Evolutionary conservation across 2,888 invertebrate genomes (phyloP), one percentile per base, ranked within the genome.

Genomic region (Metopia argyrocephala): DNA sequence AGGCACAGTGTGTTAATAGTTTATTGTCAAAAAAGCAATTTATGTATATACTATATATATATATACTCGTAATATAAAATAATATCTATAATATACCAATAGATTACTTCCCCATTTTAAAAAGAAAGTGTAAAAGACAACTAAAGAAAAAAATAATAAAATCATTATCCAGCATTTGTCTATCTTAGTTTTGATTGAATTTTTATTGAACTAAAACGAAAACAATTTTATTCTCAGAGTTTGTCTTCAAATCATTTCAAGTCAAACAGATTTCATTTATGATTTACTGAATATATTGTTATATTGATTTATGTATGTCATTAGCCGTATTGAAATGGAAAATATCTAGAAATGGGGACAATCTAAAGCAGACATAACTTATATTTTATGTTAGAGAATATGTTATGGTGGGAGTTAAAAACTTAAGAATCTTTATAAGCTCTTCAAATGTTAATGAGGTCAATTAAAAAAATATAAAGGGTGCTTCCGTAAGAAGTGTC

Each of bases 1-100:
- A 62, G 45, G 73, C 73, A 76, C 68, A 64, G 73, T 68, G 76
- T 68, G 56, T 46, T 75, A 73, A 69, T 62, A 68, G 48, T 56
- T 76, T 69, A 54, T 27, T 56, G 56, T 6, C 62, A 69, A 68
- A 62, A 65, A 71, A n/a, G n/a, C n/a, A n/a, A n/a, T n/a, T n/a
- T n/a, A n/a, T n/a, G n/a, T n/a, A n/a, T n/a, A n/a, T n/a, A n/a
- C n/a, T n/a, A n/a, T n/a, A n/a, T n/a, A n/a, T n/a, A n/a, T n/a
- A n/a, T n/a, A n/a, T n/a, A n/a, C n/a, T n/a, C n/a, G n/a, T n/a
- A n/a, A n/a, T n/a, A 78, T 66, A 59, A 78, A 62, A 62, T 20
- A 50, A 1, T 5, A 27, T 57, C 15, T 38, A 38, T 38, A 38
- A 38, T 38, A 38, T 38, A 38, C 4, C 38, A 9, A 12, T 15